phyloP scores from a whole-genome alignment of 92 coral and sea anemone genomes.

The Actinernus sp. region DNA sequence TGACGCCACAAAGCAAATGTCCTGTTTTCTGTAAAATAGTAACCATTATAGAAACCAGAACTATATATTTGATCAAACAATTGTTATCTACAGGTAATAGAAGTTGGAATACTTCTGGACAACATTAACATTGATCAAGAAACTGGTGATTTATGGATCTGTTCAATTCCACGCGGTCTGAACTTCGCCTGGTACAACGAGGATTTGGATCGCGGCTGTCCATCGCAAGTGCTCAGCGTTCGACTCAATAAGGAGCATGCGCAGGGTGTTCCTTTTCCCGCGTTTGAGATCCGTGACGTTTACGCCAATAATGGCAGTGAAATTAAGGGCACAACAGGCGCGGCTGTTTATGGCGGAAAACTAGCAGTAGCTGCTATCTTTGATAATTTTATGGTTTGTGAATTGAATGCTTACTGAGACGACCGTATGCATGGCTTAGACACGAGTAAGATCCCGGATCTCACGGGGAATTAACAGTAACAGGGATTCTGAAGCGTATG shows the following conservation, averaged over 20 bases:
- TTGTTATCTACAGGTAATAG: constrained; percentile 5
- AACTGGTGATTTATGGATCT: constrained; percentile 21
- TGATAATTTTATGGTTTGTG: too few species aligned
- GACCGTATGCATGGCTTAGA: too few species aligned
- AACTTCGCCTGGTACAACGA: background rate
- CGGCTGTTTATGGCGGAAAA: too few species aligned
- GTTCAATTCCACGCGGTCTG: background rate
- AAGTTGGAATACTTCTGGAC: constrained; percentile 6
- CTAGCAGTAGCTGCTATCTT: background rate
- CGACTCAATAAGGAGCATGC: too few species aligned
- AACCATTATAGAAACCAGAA: background rate
- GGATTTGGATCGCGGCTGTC: background rate
- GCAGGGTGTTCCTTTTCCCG: constrained; percentile 3
- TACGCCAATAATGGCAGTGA: constrained; percentile 14
- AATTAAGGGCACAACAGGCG: too few species aligned
- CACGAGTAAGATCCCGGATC: too few species aligned
- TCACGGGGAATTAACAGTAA: too few species aligned
- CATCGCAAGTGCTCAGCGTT: too few species aligned
- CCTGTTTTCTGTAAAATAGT: too few species aligned
- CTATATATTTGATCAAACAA: background rate
- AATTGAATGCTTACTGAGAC: too few species aligned
- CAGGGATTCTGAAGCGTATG: too few species aligned
- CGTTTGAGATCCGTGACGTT: constrained; percentile 7
- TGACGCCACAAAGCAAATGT: too few species aligned
- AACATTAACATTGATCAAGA: constrained; percentile 12